Evolutionary conservation across 2,888 invertebrate genomes (phyloP), one percentile per base, ranked within the genome.

Genomic region (Volucella bombylans): DNA sequence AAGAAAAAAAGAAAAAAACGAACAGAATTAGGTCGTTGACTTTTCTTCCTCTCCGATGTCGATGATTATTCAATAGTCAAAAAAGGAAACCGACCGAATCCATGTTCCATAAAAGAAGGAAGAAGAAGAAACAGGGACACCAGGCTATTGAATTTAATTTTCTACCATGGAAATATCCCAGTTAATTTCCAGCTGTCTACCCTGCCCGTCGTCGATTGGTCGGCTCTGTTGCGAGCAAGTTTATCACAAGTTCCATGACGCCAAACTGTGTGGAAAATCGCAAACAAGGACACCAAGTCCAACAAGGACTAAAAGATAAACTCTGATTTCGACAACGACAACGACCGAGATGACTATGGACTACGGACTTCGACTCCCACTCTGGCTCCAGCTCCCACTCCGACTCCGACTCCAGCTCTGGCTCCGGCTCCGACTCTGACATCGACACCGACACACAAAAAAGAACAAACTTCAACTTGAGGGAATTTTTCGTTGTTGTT

Each of bases 231-330:
- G 49, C 39, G 41, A 61, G 69, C 65, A 61, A 76, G 69, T 76
- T 71, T 71, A 77, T 72, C 61, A 61, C 76, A 61, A 82, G 61
- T 82, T 82, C 62, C 62, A 65, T 62, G 72, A 82, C 78, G 55
- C 61, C 52, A 69, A 83, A 79, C 72, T 69, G 64, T 64, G 73
- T 74, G 69, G 79, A 79, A 71, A 79, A 83, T 79, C 49, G 18
- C 57, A 69, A 74, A 69, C 59, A 79, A 64, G 64, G 49, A 65
- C 45, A 72, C 38, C 47, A 41, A 61, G 62, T 47, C 65, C 62
- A 69, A 65, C 55, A 83, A 69, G 23, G 31, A 71, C 57, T 57
- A 45, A 47, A 59, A 64, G 61, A 82, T 78, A 68, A 72, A 82
- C 67, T 78, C 6, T 31, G 31, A 31, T 31, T 31, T 31, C 31